Percentiles rank a stretch among this genome's conserved stretches.
phyloP scores from a whole-genome alignment of 2,888 invertebrate species.

The Phymatocera aterrima region DNA sequence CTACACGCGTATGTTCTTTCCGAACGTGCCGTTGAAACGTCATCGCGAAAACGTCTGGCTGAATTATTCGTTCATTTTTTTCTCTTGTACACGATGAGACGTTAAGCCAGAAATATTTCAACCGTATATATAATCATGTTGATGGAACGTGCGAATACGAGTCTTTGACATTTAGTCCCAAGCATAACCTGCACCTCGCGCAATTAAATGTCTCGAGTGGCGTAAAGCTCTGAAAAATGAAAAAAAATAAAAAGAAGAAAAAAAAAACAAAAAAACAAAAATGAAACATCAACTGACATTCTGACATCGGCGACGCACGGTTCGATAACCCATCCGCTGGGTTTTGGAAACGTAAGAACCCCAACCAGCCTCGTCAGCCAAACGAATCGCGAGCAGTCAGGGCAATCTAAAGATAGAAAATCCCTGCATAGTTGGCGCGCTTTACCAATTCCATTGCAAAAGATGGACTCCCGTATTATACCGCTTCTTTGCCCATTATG shows the following conservation, averaged over 20 bases:
- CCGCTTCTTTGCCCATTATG: neutral
- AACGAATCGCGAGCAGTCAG: constrained; percentile 13
- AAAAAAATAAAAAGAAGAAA: too few relatives aligned
- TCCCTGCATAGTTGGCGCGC: constrained; percentile 35
- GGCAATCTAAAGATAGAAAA: constrained; percentile 30
- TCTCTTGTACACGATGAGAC: too few relatives aligned
- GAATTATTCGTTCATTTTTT: too few relatives aligned
- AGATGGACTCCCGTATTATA: neutral
- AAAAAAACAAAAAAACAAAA: neutral
- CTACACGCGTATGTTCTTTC: too few relatives aligned
- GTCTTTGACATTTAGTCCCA: neutral
- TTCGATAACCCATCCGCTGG: neutral
- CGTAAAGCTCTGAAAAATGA: constrained; percentile 1
- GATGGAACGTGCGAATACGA: neutral
- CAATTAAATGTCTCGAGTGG: constrained; percentile 23
- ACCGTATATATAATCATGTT: too few relatives aligned
- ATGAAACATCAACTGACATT: neutral
- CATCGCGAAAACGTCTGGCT: too few relatives aligned
- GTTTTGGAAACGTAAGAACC: neutral
- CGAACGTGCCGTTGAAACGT: too few relatives aligned
- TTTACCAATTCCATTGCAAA: constrained; percentile 26
- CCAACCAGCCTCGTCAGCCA: constrained; percentile 19
- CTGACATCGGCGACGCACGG: too few relatives aligned
- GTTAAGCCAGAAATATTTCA: neutral
- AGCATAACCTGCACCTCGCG: neutral